phyloP scores from a whole-genome alignment of 2,888 invertebrate genomes.

The Campopleginae sp. region DNA sequence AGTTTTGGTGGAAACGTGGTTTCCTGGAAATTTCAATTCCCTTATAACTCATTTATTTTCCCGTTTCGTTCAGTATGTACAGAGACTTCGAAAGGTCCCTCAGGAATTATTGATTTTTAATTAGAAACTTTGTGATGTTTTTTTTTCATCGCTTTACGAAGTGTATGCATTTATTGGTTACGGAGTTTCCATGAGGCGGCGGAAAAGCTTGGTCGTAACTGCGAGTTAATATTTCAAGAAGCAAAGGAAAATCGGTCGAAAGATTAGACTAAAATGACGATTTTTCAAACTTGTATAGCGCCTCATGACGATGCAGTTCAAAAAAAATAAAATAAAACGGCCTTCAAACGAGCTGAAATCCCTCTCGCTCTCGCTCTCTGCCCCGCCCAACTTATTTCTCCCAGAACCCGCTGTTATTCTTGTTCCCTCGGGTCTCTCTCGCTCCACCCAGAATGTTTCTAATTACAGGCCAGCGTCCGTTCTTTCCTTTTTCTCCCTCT shows the following conservation, averaged over 20 bases:
- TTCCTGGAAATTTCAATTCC: constrained; percentile 49
- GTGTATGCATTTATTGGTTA: constrained; percentile 12
- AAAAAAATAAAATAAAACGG: constrained; percentile 60
- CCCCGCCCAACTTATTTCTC: constrained; percentile 71
- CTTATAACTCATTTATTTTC: background rate
- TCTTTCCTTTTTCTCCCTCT: constrained; percentile 42
- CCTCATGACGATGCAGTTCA: constrained; percentile 49
- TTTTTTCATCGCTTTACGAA: background rate
- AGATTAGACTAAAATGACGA: constrained; percentile 61
- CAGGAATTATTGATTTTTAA: constrained; percentile 63
- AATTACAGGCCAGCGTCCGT: constrained; percentile 70
- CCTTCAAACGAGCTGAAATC: constrained; percentile 46
- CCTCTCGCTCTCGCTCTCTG: constrained; percentile 34
- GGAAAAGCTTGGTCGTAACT: constrained; percentile 20
- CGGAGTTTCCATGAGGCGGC: constrained; percentile 15
- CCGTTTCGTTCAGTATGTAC: constrained; percentile 37
- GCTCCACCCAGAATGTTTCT: constrained; percentile 72
- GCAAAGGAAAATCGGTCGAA: constrained; percentile 38
- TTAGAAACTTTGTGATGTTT: constrained; percentile 52
- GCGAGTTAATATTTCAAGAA: constrained; percentile 38
- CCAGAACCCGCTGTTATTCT: constrained; percentile 68
- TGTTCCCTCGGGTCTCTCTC: constrained; percentile 66
- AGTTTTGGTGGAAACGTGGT: background rate
- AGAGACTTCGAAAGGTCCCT: background rate
- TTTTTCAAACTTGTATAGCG: constrained; percentile 57